Evolutionary conservation across 2,797 vertebrate species (phyloP).

Genomic region (Odontamblyopus lacepedii): DNA sequence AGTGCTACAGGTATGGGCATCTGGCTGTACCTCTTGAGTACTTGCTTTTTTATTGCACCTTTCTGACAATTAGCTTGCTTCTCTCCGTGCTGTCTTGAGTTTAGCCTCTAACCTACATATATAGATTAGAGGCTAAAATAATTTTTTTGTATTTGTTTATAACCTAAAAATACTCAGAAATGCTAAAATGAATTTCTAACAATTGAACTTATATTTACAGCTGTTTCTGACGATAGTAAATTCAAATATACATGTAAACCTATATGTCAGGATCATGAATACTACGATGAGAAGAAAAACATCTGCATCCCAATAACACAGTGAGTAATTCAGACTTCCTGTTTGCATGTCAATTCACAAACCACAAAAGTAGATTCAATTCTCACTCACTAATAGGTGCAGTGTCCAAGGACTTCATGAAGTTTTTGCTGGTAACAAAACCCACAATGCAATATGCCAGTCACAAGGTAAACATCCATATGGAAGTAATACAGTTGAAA

Average conservation of each 20-base stretch:
- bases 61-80: no score
- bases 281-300: slow-evolving; percentile 39
- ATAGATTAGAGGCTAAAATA: no score
- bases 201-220: slow-evolving; percentile 13
- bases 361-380: not conserved
- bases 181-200: not conserved
- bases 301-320: slow-evolving; percentile 41
- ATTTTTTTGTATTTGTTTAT: not conserved
- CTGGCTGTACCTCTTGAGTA: no score
- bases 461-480: slow-evolving; percentile 35
- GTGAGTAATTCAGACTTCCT: slow-evolving; percentile 50
- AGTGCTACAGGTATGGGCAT: no score
- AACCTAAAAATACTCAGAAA: not conserved
- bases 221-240: fast-evolving
- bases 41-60: no score
- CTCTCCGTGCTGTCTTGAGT: no score
- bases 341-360: not conserved
- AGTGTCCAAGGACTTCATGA: slow-evolving; percentile 18
- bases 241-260: slow-evolving; percentile 55
- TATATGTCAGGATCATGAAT: slow-evolving; percentile 40
- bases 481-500: not conserved
- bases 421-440: slow-evolving; percentile 62
- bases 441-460: slow-evolving; percentile 55
- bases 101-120: no score
- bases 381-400: slow-evolving; percentile 52